phyloP scores from a whole-genome alignment of 2,888 invertebrate genomes.

The Meiosimyza platycephala region DNA sequence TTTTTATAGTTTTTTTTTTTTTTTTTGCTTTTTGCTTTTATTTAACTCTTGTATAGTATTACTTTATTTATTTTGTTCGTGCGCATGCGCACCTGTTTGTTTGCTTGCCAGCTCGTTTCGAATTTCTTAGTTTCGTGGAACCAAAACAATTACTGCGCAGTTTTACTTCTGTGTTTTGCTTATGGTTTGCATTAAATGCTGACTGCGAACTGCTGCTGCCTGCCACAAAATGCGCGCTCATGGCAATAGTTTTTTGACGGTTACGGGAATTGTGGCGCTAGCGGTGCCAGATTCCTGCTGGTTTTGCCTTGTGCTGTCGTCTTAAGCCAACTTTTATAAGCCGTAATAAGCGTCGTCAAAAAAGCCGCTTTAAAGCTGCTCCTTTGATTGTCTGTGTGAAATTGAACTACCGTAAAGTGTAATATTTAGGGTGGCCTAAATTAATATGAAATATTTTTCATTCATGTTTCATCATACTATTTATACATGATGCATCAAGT shows the following conservation, averaged over 20 bases:
- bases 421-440: no score
- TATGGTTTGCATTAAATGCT: constrained; percentile 14
- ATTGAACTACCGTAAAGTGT: no score
- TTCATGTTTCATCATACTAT: no score
- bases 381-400: no score
- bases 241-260: no score
- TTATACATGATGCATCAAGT: no score
- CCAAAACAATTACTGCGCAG: constrained; percentile 28
- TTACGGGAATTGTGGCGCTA: background rate
- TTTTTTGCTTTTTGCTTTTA: background rate
- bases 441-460: no score
- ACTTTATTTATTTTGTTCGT: constrained; percentile 4
- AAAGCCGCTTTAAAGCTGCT: constrained; percentile 4
- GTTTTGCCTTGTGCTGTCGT: constrained; percentile 6
- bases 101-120: background rate
- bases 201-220: background rate
- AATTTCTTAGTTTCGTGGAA: constrained; percentile 10
- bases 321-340: constrained; percentile 22
- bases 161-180: background rate
- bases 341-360: constrained; percentile 3
- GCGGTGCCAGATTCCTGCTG: background rate
- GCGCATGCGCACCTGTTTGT: constrained; percentile 27
- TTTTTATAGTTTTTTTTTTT: background rate
- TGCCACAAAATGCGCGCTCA: background rate
- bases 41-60: background rate